Conservation (phyloP, 2,797 vertebrate species). For the Heliangelus exortis region DNA sequence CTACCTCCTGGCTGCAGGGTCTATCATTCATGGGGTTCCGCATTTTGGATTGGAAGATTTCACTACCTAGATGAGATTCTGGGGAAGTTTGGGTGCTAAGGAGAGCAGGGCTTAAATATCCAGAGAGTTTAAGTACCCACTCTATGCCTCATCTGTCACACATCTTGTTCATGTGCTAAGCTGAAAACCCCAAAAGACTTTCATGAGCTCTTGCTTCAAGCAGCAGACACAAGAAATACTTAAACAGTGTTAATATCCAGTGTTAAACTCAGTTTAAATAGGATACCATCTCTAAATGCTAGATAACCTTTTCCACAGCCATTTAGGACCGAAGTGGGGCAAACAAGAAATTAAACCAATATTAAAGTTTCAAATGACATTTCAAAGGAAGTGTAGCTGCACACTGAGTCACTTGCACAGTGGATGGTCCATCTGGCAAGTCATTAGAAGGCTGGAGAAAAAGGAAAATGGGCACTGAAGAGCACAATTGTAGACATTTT, state of each 20-base stretch:
- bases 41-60: not conserved
- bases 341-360: constrained; percentile 25
- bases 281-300: not conserved
- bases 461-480: not conserved
- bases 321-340: not conserved
- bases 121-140: not conserved
- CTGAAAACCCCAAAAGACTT: not conserved
- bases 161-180: not conserved
- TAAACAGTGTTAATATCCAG: not conserved
- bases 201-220: not conserved
- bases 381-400: not conserved
- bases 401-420: not conserved
- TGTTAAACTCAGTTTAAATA: not conserved
- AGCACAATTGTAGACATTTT: not conserved
- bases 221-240: not conserved
- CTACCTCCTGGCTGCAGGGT: not conserved
- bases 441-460: not conserved
- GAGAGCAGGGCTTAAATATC: not conserved
- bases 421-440: not conserved
- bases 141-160: not conserved
- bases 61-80: not conserved
- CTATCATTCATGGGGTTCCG: not conserved
- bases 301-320: not conserved
- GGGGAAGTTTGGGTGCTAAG: not conserved
- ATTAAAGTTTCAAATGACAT: not conserved